Base-by-base conservation (phyloP, 2,113 vertebrate species). In the Promerops cafer region DNA sequence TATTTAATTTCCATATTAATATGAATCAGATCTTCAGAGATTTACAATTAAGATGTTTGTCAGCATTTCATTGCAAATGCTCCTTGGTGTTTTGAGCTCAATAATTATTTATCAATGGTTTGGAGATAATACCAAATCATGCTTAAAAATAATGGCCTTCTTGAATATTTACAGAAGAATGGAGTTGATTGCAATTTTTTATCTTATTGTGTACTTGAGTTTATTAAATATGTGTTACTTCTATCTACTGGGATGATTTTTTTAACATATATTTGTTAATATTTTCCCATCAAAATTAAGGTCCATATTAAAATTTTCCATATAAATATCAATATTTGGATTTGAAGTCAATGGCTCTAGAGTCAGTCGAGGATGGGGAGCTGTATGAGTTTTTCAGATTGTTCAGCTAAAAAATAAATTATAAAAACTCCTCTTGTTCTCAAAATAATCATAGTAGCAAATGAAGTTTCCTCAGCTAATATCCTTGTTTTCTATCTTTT, bases 41-140 rank as follows among this genome's bases (percentile, higher is more conserved):
- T 71, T 94, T 93, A 83, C 23, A 91, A 57, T 91, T 84, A 84
- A 94, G 52, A 91, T 91, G 53, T 94, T 94, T 95, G 69, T 89
- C 87, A 89, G 61, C 20, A 79, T 75, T 89, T 96, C 81, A 59
- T n/a, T 85, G 45, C 33, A 94, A 95, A 83, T 65, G 42, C 2
- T 90, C 9, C 17, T 68, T 74, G 23, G 56, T 94, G 54, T 35
- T 74, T 93, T 81, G 68, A 83, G 44, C 18, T 53, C 52, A 81
- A 70, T 76, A 86, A 93, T 81, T 88, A 59, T 89, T 93, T 94
- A 44, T 78, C 63, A 70, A n/a, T 89, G 45, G 35, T 81, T 37
- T 81, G 16, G 39, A 1, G 2, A 90, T 87, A 90, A 50, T 69
- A 69, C 60, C 27, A 95, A 87, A 91, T n/a, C 8, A 85, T 77